A percentile compares a stretch with the other conserved stretches of the same genome.
Conservation (phyloP, 2,797 vertebrate species). For the Pangasius mekongensis region DNA sequence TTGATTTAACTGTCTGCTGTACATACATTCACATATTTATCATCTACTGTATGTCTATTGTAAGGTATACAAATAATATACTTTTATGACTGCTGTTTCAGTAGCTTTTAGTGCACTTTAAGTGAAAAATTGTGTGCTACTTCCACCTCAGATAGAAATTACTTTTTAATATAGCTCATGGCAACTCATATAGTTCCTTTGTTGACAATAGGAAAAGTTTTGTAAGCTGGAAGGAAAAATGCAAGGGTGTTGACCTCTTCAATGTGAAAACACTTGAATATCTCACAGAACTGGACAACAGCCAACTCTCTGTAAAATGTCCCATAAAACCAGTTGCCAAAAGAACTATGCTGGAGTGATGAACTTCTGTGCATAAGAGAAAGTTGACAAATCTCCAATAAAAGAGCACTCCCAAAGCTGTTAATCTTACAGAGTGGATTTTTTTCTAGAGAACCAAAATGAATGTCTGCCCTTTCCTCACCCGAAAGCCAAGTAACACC, state of each 20-base stretch:
- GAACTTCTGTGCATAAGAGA: slow-evolving; percentile 28
- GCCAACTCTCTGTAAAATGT: slow-evolving; percentile 30
- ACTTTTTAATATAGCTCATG: slow-evolving; percentile 10
- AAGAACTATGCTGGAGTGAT: slow-evolving; percentile 21
- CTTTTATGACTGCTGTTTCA: not conserved
- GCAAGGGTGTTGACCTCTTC: slow-evolving; percentile 13
- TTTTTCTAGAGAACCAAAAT: not conserved
- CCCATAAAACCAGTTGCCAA: slow-evolving; percentile 24
- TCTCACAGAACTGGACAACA: slow-evolving; percentile 33
- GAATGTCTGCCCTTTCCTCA: not conserved
- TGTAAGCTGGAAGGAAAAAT: slow-evolving; percentile 10
- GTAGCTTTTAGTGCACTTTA: not conserved
- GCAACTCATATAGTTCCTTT: not conserved
- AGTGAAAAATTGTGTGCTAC: not conserved
- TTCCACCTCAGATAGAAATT: not conserved
- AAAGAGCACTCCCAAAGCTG: slow-evolving; percentile 4
- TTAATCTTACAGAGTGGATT: slow-evolving; percentile 12
- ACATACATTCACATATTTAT: not conserved
- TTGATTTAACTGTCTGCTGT: not conserved
- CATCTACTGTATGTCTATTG: not conserved
- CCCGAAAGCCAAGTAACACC: not conserved
- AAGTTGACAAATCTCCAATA: slow-evolving; percentile 25
- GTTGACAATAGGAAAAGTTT: not conserved
- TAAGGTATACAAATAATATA: not conserved
- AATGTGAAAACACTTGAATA: not conserved